A percentile compares a stretch with the other conserved stretches of the same genome.
Conservation (phyloP, 2,888 invertebrate species). For the Liposcelis brunnea region DNA sequence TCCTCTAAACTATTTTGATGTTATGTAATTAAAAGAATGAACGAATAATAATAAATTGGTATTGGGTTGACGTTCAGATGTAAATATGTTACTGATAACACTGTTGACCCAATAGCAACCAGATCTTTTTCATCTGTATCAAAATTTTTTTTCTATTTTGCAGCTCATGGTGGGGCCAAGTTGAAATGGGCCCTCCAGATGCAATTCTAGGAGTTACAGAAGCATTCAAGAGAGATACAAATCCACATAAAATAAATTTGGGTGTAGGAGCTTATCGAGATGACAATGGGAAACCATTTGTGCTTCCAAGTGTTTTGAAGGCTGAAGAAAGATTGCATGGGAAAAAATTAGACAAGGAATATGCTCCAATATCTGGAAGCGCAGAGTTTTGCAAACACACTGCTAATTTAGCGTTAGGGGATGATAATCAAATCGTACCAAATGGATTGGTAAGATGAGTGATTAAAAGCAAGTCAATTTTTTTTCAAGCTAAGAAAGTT, state of each 20-base stretch:
- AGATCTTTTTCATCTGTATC: too few relatives aligned
- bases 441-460: constrained; percentile 49
- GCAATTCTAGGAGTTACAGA: constrained; percentile 95
- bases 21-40: too few relatives aligned
- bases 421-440: constrained; percentile 45
- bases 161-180: constrained; percentile 75
- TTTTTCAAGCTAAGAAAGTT: too few relatives aligned
- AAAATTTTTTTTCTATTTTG: constrained; percentile 15
- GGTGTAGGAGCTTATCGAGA: constrained; percentile 95
- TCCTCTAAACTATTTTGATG: too few relatives aligned
- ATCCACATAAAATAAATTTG: constrained; percentile 90
- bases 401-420: constrained; percentile 77
- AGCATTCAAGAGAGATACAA: constrained; percentile 77
- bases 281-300: constrained; percentile 90
- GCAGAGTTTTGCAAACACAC: constrained; percentile 70
- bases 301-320: constrained; percentile 75
- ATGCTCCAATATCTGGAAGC: constrained; percentile 78
- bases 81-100: too few relatives aligned
- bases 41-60: too few relatives aligned
- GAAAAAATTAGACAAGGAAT: constrained; percentile 77
- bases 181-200: constrained; percentile 95
- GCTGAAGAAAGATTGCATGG: constrained; percentile 60
- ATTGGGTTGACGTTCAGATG: too few relatives aligned
- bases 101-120: too few relatives aligned
- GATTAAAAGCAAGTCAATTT: neutral